Percentiles rank a stretch among this genome's conserved stretches.
phyloP scores from a whole-genome alignment of 1,140 invertebrate species.

The Lepidurus couesii region DNA sequence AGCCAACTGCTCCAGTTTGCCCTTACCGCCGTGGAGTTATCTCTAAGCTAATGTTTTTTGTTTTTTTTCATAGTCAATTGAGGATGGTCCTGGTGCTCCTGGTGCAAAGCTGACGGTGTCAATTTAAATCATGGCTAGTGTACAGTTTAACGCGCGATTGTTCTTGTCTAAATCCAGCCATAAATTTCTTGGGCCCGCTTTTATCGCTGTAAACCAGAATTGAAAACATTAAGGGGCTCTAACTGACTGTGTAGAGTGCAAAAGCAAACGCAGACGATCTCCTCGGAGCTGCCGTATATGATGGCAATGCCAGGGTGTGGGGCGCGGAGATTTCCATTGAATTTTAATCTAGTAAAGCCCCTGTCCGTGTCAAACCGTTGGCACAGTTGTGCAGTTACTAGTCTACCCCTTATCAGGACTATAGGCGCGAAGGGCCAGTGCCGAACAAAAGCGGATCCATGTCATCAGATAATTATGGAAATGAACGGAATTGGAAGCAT shows the following conservation, averaged over 20 bases:
- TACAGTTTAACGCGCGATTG: not conserved
- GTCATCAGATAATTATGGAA: conserved; percentile 13
- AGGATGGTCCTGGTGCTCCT: too few species aligned
- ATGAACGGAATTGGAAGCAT: conserved; percentile 1
- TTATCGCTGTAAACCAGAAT: conserved; percentile 3
- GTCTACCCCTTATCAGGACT: not conserved
- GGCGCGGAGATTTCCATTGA: conserved; percentile 3
- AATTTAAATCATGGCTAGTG: not conserved
- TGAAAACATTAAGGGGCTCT: not conserved
- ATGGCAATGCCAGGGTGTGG: not conserved
- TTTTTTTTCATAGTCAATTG: too few species aligned
- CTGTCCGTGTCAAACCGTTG: not conserved
- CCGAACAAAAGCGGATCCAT: not conserved
- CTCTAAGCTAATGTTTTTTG: too few species aligned
- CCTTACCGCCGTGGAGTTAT: too few species aligned
- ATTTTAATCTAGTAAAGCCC: conserved; percentile 3
- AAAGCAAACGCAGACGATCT: not conserved
- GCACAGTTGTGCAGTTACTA: not conserved
- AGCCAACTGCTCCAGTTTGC: too few species aligned
- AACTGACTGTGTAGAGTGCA: not conserved
- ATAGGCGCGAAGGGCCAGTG: not conserved
- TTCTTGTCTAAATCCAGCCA: not conserved
- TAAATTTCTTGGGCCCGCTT: not conserved
- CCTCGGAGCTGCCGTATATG: too few species aligned
- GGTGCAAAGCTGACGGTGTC: not conserved